Conservation (phyloP, 2,888 invertebrate species). For the Aproaerema taeniolella region DNA sequence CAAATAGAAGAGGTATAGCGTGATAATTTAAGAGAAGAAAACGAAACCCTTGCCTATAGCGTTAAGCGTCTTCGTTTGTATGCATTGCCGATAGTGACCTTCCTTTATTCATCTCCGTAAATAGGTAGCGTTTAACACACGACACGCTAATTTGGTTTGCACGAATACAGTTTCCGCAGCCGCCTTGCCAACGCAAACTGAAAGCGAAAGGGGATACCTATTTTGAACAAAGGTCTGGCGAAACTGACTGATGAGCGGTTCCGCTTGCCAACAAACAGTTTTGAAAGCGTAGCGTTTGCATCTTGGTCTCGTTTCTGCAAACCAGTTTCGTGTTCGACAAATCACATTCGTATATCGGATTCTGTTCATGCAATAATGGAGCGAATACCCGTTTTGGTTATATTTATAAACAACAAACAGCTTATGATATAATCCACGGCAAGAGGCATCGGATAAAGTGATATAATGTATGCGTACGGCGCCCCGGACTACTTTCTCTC, state of each 20-base stretch:
- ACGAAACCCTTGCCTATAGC: too few relatives aligned
- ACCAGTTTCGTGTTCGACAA: background rate
- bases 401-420: conserved; percentile 31
- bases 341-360: too few relatives aligned
- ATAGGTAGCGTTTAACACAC: conserved; percentile 59
- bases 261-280: conserved; percentile 38
- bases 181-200: conserved; percentile 42
- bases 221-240: conserved; percentile 39
- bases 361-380: background rate
- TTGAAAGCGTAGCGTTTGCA: conserved; percentile 32
- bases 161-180: conserved; percentile 48
- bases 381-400: conserved; percentile 8
- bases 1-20: too few relatives aligned
- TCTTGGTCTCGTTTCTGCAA: conserved; percentile 1
- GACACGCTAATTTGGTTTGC: conserved; percentile 62
- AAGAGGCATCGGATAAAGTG: conserved; percentile 54
- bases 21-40: too few relatives aligned
- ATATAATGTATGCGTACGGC: conserved; percentile 69
- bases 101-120: conserved; percentile 64
- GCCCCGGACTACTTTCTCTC: conserved; percentile 73
- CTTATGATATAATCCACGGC: conserved; percentile 68
- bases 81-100: conserved; percentile 55
- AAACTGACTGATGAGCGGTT: conserved; percentile 31
- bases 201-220: conserved; percentile 62
- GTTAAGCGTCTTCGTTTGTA: conserved; percentile 49